Conservation (phyloP, 2,888 invertebrate species). For the Erynnis tages region DNA sequence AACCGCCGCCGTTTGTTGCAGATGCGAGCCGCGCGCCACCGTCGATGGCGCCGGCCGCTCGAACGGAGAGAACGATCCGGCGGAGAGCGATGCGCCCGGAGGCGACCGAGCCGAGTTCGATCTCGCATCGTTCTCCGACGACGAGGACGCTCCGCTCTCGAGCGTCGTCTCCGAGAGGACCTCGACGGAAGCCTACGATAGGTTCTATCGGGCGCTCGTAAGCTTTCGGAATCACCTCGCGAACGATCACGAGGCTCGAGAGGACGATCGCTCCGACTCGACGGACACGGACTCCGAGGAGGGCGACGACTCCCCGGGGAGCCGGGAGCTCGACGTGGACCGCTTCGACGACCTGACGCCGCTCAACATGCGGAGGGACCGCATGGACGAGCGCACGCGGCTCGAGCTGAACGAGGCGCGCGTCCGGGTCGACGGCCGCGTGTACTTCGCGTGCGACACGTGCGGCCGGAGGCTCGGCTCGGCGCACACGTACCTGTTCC, state of each 20-base stretch:
- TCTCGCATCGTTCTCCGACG: conserved; percentile 27
- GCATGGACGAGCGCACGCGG: conserved; percentile 61
- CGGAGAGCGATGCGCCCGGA: too few species aligned
- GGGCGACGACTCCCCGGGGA: conserved; percentile 20
- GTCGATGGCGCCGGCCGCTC: too few species aligned
- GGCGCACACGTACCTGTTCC: conserved; percentile 83
- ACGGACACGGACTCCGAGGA: conserved; percentile 48
- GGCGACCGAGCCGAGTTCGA: background rate
- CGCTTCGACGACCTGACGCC: conserved; percentile 62
- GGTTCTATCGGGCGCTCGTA: conserved; percentile 56
- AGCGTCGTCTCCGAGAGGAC: conserved; percentile 41
- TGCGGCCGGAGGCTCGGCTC: conserved; percentile 83
- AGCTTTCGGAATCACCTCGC: conserved; percentile 59
- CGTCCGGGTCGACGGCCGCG: conserved; percentile 74
- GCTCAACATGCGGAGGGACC: conserved; percentile 58
- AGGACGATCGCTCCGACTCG: conserved; percentile 41
- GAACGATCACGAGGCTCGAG: conserved; percentile 38
- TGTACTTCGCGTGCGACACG: conserved; percentile 78
- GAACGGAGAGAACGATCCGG: too few species aligned
- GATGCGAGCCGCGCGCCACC: conserved; percentile 42
- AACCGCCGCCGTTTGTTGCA: conserved; percentile 65
- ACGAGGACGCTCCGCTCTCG: conserved; percentile 56
- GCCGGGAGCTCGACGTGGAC: conserved; percentile 36
- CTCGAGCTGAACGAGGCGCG: too few species aligned
- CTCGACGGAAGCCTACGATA: conserved; percentile 41